A percentile compares a stretch with the other conserved stretches of the same genome.
phyloP scores from a whole-genome alignment of 2,113 vertebrate species.

The Cinclus mexicanus region DNA sequence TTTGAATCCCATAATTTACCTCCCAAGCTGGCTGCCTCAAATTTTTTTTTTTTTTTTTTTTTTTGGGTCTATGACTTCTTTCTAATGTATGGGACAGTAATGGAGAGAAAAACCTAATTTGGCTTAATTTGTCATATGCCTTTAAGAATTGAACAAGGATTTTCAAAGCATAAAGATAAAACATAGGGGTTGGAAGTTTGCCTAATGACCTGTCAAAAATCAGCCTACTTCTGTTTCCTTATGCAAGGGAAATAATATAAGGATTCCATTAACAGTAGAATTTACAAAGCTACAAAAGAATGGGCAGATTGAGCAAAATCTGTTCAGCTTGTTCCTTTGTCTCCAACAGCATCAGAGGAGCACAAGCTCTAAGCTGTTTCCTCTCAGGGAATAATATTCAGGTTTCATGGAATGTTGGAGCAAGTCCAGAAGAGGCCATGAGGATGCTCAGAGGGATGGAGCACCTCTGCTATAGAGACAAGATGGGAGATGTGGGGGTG shows the following conservation, averaged over 20 bases:
- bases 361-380: background rate
- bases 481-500: background rate
- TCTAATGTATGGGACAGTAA: background rate
- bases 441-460: background rate
- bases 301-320: background rate
- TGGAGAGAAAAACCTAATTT: background rate
- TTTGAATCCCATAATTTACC: background rate
- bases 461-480: background rate
- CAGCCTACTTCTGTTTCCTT: background rate
- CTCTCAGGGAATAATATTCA: background rate
- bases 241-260: background rate
- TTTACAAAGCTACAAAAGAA: background rate
- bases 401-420: background rate
- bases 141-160: background rate
- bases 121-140: background rate
- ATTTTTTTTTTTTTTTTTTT: background rate
- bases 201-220: background rate
- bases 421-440: background rate
- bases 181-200: background rate
- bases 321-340: background rate
- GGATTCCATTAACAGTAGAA: background rate
- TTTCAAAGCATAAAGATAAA: background rate
- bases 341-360: background rate
- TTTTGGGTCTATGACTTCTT: background rate
- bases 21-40: background rate